Evolutionary conservation across 2,888 invertebrate genomes (phyloP), one percentile per base, ranked within the genome.

Genomic region (Proisotoma minuta): DNA sequence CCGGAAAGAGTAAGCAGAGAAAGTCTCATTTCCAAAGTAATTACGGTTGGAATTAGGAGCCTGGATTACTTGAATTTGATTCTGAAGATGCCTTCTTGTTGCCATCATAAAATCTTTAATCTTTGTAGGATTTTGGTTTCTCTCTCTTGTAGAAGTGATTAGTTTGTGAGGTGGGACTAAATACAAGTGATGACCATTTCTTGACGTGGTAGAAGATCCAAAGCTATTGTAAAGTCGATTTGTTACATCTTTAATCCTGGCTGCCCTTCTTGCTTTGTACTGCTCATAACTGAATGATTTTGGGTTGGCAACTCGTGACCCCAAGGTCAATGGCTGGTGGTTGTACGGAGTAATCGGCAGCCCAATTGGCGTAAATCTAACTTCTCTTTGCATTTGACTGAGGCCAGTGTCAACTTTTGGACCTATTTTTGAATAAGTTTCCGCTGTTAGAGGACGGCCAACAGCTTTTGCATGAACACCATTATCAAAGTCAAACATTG

Each of bases 261-360:
- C 58, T 26, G 28, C 39, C 20, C 23, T 23, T 24, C 5, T 29
- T 5, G 29, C 34, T 27, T 15, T 8, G 34, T 34, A 34, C 8
- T 34, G 8, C 8, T 34, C 34, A 15, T 34, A 34, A 15, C 15
- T 34, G 34, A 34, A 34, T 8, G 34, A 49, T 61, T 47, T 50
- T 50, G 20, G 26, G 26, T n/a, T n/a, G n/a, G n/a, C n/a, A 43
- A 28, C 51, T 18, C 54, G 27, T n/a, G 65, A 57, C 15, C 57
- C 54, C 20, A 65, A 61, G 34, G 65, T 65, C 20, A 65, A 47
- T 1, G 65, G 61, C 5, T 28, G 52, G n/a, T 34, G 34, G 15
- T 3, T 22, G 24, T 52, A 3, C 12, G 24, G 4, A 3, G 18
- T 8, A 4, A 52, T 18, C 3, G 52, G 28, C 2, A 18, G 27